A percentile compares a stretch with the other conserved stretches of the same genome.
phyloP scores from a whole-genome alignment of 1,140 invertebrate genomes.

The Pseudomyrmex concolor region DNA sequence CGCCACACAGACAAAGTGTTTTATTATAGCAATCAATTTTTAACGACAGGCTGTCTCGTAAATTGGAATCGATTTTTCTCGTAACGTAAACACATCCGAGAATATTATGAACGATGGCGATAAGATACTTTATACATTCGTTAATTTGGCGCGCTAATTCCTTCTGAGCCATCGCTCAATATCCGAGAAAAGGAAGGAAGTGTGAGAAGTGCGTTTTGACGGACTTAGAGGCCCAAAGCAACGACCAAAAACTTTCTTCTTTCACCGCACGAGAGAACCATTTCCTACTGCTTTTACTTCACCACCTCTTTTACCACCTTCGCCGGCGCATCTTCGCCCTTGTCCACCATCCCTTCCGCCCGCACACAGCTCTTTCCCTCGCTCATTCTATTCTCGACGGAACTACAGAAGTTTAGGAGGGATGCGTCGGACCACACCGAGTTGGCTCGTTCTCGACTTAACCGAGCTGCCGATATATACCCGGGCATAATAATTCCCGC shows the following conservation, averaged over 20 bases:
- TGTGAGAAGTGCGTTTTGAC: slow-evolving; percentile 24
- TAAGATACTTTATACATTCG: not conserved
- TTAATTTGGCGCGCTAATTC: slow-evolving; percentile 32
- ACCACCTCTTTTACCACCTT: slow-evolving; percentile 20
- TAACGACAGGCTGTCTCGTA: not conserved
- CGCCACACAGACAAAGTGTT: too few species aligned
- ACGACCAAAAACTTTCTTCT: slow-evolving; percentile 49
- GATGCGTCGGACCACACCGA: slow-evolving; percentile 42
- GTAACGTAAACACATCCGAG: too few species aligned
- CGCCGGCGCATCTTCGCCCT: slow-evolving; percentile 35
- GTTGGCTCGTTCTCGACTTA: slow-evolving; percentile 60
- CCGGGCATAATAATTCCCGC: slow-evolving; percentile 67
- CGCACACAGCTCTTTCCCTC: slow-evolving; percentile 1
- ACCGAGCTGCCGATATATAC: slow-evolving; percentile 60
- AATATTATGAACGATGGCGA: not conserved
- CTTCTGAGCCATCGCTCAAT: not conserved
- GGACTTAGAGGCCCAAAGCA: slow-evolving; percentile 33
- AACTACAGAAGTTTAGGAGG: slow-evolving; percentile 53
- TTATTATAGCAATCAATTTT: slow-evolving; percentile 11
- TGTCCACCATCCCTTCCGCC: slow-evolving; percentile 6
- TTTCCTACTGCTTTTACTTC: slow-evolving; percentile 55
- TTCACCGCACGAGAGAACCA: slow-evolving; percentile 20
- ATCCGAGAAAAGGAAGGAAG: not conserved
- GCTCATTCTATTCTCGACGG: slow-evolving; percentile 38
- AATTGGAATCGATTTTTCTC: slow-evolving; percentile 8